Percentiles rank a stretch among this genome's conserved stretches.
These are phyloP conservation scores for Vireo griseus DNA, from an alignment of 2,797 vertebrate species.

Conservation along the genomic window DNA sequence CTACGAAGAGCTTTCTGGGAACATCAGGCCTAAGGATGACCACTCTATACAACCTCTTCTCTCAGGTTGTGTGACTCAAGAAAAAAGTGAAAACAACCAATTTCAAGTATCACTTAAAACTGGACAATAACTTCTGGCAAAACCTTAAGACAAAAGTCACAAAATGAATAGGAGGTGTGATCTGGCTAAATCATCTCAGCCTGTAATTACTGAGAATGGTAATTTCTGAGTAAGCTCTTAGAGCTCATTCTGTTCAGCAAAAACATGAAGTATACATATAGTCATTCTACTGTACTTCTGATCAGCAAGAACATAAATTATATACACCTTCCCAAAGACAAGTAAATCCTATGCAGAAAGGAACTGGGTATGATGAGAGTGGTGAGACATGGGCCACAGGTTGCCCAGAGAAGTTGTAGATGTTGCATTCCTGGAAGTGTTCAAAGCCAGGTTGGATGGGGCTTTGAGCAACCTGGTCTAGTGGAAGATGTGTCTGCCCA, in stretches of 20 bases:
- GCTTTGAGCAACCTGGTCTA: background rate
- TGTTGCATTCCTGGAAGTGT: rapidly evolving
- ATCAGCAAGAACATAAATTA: background rate
- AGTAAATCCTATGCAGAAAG: background rate
- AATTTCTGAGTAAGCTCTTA: background rate
- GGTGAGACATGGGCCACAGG: background rate
- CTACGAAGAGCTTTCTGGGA: background rate
- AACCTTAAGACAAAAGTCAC: background rate
- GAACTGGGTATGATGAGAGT: rapidly evolving
- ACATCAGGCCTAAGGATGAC: background rate
- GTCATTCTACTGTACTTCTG: background rate
- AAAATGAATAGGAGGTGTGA: background rate
- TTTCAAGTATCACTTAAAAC: background rate
- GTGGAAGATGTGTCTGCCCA: background rate
- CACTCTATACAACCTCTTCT: background rate
- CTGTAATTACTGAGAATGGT: background rate
- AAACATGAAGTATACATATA: background rate
- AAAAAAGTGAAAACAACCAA: background rate
- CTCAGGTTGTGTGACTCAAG: background rate
- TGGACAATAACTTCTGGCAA: background rate
- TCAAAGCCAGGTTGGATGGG: rapidly evolving
- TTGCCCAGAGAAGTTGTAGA: background rate
- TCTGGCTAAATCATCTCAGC: background rate
- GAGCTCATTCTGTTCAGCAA: background rate
- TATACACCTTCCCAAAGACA: background rate